Percentiles rank a stretch among this genome's conserved stretches.
Evolutionary conservation across 2,888 invertebrate species (phyloP).

Genomic region (Pollenia amentaria): DNA sequence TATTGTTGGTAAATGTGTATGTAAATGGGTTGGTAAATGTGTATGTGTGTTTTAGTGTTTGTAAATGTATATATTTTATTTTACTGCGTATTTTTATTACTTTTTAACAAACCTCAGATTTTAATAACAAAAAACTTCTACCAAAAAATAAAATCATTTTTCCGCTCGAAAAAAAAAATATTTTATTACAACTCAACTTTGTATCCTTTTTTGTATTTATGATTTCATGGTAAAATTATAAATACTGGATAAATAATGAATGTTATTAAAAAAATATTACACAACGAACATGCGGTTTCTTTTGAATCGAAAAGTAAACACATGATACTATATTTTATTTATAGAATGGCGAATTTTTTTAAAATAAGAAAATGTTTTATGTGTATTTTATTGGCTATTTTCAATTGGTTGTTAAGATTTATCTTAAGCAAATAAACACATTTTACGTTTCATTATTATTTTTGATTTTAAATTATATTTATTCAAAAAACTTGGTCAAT

Average conservation of each 20-base stretch:
- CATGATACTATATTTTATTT: not conserved
- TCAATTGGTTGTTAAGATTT: too few relatives aligned
- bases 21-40: not conserved
- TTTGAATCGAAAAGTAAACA: not conserved
- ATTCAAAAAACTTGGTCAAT: too few relatives aligned
- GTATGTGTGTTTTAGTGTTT: not conserved
- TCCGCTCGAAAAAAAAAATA: not conserved
- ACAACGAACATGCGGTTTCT: not conserved
- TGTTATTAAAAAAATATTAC: conserved; percentile 15
- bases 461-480: too few relatives aligned
- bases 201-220: not conserved
- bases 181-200: not conserved
- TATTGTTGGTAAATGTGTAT: not conserved
- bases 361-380: too few relatives aligned
- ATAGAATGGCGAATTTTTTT: too few relatives aligned
- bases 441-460: too few relatives aligned
- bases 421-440: too few relatives aligned
- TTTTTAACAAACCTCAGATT: conserved; percentile 47
- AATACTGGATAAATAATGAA: conserved; percentile 11
- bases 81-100: conserved; percentile 22
- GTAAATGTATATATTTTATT: too few relatives aligned
- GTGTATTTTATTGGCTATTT: too few relatives aligned
- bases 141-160: not conserved
- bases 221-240: conserved; percentile 22
- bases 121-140: conserved; percentile 42